A percentile compares a stretch with the other conserved stretches of the same genome.
phyloP scores from a whole-genome alignment of 1,140 invertebrate species.

The Episyrphus balteatus region DNA sequence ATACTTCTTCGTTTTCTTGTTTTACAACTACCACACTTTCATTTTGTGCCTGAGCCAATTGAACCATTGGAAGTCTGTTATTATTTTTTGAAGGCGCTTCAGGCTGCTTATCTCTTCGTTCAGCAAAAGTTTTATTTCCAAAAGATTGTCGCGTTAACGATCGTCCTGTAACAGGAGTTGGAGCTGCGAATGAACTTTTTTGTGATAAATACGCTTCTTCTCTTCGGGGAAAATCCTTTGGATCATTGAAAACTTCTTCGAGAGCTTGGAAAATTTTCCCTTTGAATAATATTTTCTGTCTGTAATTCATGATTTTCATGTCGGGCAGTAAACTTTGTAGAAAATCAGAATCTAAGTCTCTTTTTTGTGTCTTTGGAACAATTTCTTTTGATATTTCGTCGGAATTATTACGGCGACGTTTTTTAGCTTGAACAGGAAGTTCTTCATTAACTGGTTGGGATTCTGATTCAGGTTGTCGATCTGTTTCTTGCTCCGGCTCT shows the following conservation, averaged over 20 bases:
- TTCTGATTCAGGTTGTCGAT: neutral
- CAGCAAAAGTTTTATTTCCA: too few species aligned
- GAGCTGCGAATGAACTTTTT: too few species aligned
- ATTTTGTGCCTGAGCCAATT: too few species aligned
- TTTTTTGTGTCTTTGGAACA: neutral
- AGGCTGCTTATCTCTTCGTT: too few species aligned
- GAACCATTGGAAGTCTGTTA: too few species aligned
- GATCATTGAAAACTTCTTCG: conserved; percentile 19
- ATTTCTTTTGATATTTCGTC: neutral
- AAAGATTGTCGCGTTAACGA: too few species aligned
- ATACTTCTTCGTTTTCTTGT: too few species aligned
- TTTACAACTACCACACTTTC: too few species aligned
- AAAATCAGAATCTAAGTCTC: conserved; percentile 25
- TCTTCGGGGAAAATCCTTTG: conserved; percentile 1
- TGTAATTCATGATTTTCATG: conserved; percentile 25
- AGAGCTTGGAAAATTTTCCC: conserved; percentile 25
- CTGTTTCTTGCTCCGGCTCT: neutral
- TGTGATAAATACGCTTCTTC: too few species aligned
- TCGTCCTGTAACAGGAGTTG: too few species aligned
- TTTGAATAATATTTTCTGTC: conserved; percentile 28
- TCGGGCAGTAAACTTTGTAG: conserved; percentile 25
- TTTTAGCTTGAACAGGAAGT: neutral
- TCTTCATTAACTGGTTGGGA: neutral
- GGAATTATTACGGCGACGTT: neutral
- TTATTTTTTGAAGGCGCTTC: too few species aligned